Evolutionary conservation across 2,888 invertebrate species (phyloP).

Genomic region (Hedychridium roseum): DNA sequence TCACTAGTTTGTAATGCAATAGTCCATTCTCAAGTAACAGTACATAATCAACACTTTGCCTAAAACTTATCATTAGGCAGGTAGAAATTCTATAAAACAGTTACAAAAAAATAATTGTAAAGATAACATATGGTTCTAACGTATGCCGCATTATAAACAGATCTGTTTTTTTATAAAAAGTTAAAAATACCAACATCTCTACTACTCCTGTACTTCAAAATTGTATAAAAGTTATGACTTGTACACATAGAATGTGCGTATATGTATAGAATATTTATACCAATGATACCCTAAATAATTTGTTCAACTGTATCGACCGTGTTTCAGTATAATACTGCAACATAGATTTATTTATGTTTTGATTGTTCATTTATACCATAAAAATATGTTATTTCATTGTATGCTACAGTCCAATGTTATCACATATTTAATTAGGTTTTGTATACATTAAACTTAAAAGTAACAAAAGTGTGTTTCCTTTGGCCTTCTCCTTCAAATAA

Average conservation of each 20-base stretch:
- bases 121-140: too few relatives aligned
- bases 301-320: too few relatives aligned
- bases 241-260: constrained; percentile 13
- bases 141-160: too few relatives aligned
- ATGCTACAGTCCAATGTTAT: constrained; percentile 17
- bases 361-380: constrained; percentile 4
- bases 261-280: constrained; percentile 24
- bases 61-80: too few relatives aligned
- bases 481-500: too few relatives aligned
- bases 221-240: constrained; percentile 21
- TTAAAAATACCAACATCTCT: too few relatives aligned
- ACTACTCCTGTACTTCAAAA: constrained; percentile 9
- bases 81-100: too few relatives aligned
- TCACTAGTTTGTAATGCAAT: too few relatives aligned
- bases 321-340: constrained; percentile 7
- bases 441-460: constrained; percentile 40
- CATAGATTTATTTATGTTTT: constrained; percentile 15
- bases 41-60: too few relatives aligned
- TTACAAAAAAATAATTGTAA: too few relatives aligned
- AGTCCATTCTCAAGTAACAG: too few relatives aligned
- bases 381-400: constrained; percentile 12
- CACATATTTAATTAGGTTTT: constrained; percentile 34
- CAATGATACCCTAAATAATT: constrained; percentile 9
- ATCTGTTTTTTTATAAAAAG: too few relatives aligned
- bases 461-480: constrained; percentile 27